Evolutionary conservation across 2,888 invertebrate genomes (phyloP).

Genomic region (Cinara cedri): DNA sequence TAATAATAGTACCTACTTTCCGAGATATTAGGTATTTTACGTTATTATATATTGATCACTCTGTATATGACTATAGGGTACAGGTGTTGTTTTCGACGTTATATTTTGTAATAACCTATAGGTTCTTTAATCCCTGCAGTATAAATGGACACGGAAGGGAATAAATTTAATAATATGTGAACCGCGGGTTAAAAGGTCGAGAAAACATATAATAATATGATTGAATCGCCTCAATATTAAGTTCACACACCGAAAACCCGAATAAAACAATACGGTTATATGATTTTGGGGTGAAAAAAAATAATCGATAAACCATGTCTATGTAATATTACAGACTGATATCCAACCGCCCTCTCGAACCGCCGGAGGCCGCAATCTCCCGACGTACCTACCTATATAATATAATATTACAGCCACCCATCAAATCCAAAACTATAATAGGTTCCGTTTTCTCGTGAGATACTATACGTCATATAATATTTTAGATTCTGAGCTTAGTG

Average conservation of each 20-base stretch:
- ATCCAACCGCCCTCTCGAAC: constrained; percentile 26
- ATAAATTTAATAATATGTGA: too few relatives aligned
- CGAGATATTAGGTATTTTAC: too few relatives aligned
- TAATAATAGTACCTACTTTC: too few relatives aligned
- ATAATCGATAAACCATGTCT: constrained; percentile 1
- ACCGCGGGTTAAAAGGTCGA: not conserved
- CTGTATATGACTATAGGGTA: too few relatives aligned
- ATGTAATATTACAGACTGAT: not conserved
- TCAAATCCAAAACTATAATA: constrained; percentile 3
- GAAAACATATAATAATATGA: not conserved
- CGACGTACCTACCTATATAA: not conserved
- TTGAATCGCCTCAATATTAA: too few relatives aligned
- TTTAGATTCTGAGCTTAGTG: too few relatives aligned
- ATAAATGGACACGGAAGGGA: not conserved
- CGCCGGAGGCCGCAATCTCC: not conserved
- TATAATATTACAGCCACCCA: constrained; percentile 6
- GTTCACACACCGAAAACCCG: too few relatives aligned
- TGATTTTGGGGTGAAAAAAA: not conserved
- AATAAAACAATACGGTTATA: too few relatives aligned
- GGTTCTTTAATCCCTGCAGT: too few relatives aligned
- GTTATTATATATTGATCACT: too few relatives aligned
- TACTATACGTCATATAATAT: too few relatives aligned
- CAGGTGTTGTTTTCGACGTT: constrained; percentile 18
- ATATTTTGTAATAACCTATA: not conserved
- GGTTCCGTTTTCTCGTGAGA: constrained; percentile 27